Percentiles rank a stretch among this genome's conserved stretches.
These are phyloP conservation scores for Eurystomus gularis DNA, from an alignment of 2,113 vertebrate genomes.

Conservation along the genomic window DNA sequence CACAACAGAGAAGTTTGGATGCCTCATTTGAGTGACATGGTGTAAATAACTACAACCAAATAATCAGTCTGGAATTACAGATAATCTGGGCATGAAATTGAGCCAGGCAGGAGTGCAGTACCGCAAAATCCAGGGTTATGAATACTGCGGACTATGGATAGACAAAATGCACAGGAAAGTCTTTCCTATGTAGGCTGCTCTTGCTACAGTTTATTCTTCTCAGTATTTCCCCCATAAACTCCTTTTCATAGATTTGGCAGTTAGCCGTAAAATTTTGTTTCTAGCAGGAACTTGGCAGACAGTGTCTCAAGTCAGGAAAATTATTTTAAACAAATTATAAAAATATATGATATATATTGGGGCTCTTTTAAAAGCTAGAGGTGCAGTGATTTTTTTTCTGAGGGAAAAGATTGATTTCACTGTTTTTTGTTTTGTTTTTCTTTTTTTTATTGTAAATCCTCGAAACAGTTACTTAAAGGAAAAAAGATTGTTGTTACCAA, in stretches of 20 bases:
- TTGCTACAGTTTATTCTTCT: conserved; percentile 24
- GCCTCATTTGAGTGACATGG: background rate
- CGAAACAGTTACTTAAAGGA: background rate
- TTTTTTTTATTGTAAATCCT: background rate
- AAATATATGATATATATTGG: background rate
- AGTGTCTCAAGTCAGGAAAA: conserved; percentile 48
- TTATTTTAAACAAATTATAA: conserved; percentile 55
- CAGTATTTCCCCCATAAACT: conserved; percentile 49
- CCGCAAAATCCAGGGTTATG: background rate
- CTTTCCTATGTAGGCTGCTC: conserved; percentile 12
- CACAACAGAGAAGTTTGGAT: background rate
- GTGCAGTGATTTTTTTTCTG: background rate
- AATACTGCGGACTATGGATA: background rate
- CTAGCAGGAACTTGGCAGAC: conserved; percentile 47
- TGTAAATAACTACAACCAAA: conserved; percentile 2
- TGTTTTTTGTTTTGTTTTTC: no score
- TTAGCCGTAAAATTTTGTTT: conserved; percentile 29
- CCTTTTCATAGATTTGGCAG: conserved; percentile 12
- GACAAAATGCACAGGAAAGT: conserved; percentile 31
- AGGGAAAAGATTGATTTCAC: background rate
- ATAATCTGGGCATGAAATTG: background rate
- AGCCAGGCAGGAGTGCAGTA: background rate
- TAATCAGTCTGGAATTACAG: background rate
- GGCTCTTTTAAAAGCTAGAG: conserved; percentile 16
- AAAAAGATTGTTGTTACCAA: background rate